phyloP scores from a whole-genome alignment of 2,888 invertebrate genomes.

The Tribolium freemani region DNA sequence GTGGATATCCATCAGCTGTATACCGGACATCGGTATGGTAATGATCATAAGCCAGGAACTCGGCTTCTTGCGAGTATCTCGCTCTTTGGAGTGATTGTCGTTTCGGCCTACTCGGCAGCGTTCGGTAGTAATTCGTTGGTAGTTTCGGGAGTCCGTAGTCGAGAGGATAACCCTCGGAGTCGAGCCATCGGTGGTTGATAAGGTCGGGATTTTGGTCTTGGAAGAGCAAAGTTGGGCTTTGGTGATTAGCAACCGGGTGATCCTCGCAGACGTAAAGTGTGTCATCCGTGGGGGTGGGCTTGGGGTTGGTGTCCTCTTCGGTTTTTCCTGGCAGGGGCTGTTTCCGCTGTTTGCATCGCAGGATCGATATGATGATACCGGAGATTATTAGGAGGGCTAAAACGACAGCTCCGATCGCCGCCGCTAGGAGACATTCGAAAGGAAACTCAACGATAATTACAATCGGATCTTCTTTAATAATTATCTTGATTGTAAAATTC shows the following conservation, averaged over 20 bases:
- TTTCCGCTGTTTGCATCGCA: constrained; percentile 6
- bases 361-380: constrained; percentile 73
- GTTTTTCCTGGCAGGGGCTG: constrained; percentile 65
- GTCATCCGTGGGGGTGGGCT: neutral
- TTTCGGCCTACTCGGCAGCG: constrained; percentile 77
- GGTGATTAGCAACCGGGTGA: constrained; percentile 63
- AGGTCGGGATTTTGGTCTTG: constrained; percentile 78
- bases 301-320: neutral
- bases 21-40: constrained; percentile 77
- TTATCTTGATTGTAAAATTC: constrained; percentile 85
- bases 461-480: constrained; percentile 81
- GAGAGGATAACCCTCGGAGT: constrained; percentile 81
- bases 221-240: constrained; percentile 71
- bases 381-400: constrained; percentile 76
- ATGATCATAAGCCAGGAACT: constrained; percentile 71
- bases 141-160: constrained; percentile 82
- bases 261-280: constrained; percentile 25
- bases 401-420: constrained; percentile 75
- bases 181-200: constrained; percentile 82
- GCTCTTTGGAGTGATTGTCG: constrained; percentile 67
- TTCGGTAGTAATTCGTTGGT: constrained; percentile 72
- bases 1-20: constrained; percentile 82
- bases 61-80: constrained; percentile 76
- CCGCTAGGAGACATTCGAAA: constrained; percentile 78
- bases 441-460: constrained; percentile 76